phyloP scores from a whole-genome alignment of 2,888 invertebrate genomes.

The Drosophila multiciliata region DNA sequence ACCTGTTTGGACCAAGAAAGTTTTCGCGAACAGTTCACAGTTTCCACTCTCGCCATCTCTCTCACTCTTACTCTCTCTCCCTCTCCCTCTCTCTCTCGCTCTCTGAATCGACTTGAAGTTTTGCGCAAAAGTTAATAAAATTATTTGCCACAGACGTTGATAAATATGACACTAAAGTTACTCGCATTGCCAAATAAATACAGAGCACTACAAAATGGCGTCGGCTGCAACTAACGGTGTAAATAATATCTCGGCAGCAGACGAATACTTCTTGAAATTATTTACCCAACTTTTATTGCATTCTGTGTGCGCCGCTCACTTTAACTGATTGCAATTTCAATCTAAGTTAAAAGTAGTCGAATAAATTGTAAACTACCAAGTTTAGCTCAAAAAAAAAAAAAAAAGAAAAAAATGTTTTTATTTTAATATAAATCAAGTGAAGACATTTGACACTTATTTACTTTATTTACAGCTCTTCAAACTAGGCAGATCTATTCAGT shows the following conservation, averaged over 20 bases:
- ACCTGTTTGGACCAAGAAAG: slow-evolving; percentile 62
- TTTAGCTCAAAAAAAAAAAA: background rate
- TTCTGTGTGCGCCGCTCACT: slow-evolving; percentile 28
- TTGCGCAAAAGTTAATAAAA: slow-evolving; percentile 81
- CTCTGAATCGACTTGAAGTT: slow-evolving; percentile 45
- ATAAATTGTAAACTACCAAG: background rate
- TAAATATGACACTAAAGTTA: slow-evolving; percentile 76
- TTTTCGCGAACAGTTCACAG: slow-evolving; percentile 63
- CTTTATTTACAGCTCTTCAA: background rate
- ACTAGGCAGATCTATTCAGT: slow-evolving; percentile 6
- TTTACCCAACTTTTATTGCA: slow-evolving; percentile 60
- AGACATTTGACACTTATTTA: background rate
- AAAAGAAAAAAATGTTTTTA: background rate
- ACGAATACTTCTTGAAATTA: slow-evolving; percentile 31
- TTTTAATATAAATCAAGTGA: background rate
- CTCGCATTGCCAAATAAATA: slow-evolving; percentile 65
- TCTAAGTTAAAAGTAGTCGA: background rate
- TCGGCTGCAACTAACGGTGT: slow-evolving; percentile 42
- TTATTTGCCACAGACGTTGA: slow-evolving; percentile 82
- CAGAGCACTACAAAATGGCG: slow-evolving; percentile 42
- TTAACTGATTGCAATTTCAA: slow-evolving; percentile 34
- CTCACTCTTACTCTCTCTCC: background rate
- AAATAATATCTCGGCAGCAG: slow-evolving; percentile 30
- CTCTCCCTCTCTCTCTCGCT: background rate
- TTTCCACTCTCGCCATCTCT: slow-evolving; percentile 1